Evolutionary conservation across 2,797 vertebrate genomes (phyloP).

Genomic region (Halcyon smyrnensis): DNA sequence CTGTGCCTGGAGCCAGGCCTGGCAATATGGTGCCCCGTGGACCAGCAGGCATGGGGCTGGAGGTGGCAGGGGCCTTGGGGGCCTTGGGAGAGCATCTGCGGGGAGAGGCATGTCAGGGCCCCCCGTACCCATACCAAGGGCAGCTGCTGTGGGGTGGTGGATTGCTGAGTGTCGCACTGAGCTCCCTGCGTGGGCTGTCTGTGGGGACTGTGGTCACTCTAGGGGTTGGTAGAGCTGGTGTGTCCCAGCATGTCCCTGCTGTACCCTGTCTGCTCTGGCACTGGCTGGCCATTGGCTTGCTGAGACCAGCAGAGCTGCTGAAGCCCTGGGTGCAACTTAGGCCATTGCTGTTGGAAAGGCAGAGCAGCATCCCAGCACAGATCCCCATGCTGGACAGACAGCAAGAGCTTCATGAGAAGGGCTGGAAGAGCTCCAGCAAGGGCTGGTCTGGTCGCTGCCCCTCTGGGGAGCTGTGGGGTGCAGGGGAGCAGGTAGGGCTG

Average conservation of each 20-base stretch:
- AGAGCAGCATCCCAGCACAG: not conserved
- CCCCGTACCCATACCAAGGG: fast-evolving
- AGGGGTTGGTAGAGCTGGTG: not conserved
- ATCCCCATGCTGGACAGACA: not conserved
- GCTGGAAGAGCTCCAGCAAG: not conserved
- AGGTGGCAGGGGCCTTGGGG: fast-evolving
- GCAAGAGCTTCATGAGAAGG: fast-evolving
- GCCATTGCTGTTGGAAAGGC: not conserved
- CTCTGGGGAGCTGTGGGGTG: not conserved
- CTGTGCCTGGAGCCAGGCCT: not conserved
- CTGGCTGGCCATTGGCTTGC: not conserved
- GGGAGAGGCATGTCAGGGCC: not conserved
- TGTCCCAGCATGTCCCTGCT: not conserved
- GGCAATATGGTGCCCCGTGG: not conserved
- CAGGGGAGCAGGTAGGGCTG: not conserved
- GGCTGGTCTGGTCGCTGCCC: not conserved
- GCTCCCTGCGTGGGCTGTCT: not conserved
- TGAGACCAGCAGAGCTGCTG: fast-evolving
- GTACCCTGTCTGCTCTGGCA: not conserved
- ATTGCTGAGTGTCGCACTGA: not conserved
- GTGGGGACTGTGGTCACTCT: not conserved
- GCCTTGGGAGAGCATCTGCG: not conserved
- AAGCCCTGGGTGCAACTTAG: not conserved
- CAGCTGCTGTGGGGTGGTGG: fast-evolving
- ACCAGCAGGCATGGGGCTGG: fast-evolving